Percentiles rank a stretch among this genome's conserved stretches.
Evolutionary conservation across 2,797 vertebrate genomes (phyloP).

Genomic region (Falco concolor): DNA sequence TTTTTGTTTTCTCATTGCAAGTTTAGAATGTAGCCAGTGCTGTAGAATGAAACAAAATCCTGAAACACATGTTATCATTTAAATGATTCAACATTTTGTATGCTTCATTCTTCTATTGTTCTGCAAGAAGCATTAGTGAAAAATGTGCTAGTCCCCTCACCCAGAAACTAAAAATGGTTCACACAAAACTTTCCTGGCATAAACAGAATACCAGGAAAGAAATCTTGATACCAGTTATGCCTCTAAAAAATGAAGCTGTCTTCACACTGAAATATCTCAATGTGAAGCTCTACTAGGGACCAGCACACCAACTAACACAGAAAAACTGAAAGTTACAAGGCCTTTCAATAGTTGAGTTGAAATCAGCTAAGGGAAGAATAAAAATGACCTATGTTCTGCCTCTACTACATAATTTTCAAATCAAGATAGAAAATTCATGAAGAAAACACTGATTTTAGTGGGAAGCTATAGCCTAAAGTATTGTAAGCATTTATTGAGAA

Average conservation of each 20-base stretch:
- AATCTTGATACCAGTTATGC: not conserved
- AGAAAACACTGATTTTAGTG: not conserved
- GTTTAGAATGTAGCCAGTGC: not conserved
- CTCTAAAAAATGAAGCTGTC: not conserved
- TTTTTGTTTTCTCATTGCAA: not conserved
- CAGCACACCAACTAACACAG: not conserved
- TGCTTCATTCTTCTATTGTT: not conserved
- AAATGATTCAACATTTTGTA: not conserved
- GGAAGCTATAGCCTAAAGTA: not conserved
- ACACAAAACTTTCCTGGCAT: not conserved
- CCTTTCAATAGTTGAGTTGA: rapidly evolving
- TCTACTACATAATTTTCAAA: not conserved
- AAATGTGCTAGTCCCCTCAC: not conserved
- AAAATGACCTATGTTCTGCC: not conserved
- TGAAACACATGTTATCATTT: not conserved
- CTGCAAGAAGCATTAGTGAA: not conserved
- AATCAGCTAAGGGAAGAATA: not conserved
- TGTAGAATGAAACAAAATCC: not conserved
- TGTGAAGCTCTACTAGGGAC: not conserved
- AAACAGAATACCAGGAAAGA: not conserved
- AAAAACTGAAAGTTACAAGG: not conserved
- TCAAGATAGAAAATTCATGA: not conserved
- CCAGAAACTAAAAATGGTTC: not conserved
- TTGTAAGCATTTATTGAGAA: not conserved
- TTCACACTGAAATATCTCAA: not conserved